Base-by-base conservation (phyloP, 2,888 invertebrate species). In the Ophraella communa region DNA sequence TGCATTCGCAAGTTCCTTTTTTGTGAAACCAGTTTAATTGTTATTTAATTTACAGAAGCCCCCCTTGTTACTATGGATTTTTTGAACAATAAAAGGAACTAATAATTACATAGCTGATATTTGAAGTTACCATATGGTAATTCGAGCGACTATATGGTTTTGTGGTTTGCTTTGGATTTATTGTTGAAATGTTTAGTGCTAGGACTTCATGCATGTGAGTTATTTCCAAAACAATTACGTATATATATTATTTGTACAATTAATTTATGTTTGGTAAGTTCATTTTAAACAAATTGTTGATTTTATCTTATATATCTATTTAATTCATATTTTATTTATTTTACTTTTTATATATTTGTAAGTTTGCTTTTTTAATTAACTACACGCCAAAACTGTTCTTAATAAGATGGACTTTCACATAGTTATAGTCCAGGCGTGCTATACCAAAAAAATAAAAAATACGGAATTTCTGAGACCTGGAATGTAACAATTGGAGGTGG, bases 11-110 rank as follows among this genome's bases (percentile, higher is more conserved):
- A 45, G 7, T 4, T 3, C 53, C 42, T 62, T 62, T 24, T 67
- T 30, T 30, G 21, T 58, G 42, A 60, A 67, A 53, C 23, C 49
- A 45, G 20, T 30, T 47, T 24, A 8, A 64, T 68, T 69, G 68
- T 66, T 66, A 76, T 71, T 78, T 79, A 76, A 74, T 75, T 79
- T 80, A 69, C 80, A 80, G 80, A 80, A 78, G 76, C 76, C 68
- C 79, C 77, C 74, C 78, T 79, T 72, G 75, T 79, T 72, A 74
- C 78, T 76, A 74, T 72, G 77, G 79, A 78, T 73, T 71, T 74
- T 73, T 72, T 74, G 76, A 78, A 76, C 64, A 60, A 66, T 67
- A 61, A 65, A 66, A 53, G 59, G 62, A 65, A 64, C 70, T 70
- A 70, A 54, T 56, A 64, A 61, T 62, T 62, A 35, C 54, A 62